Evolutionary conservation across 2,113 vertebrate species (phyloP).

Genomic region (Chaetops frenatus): DNA sequence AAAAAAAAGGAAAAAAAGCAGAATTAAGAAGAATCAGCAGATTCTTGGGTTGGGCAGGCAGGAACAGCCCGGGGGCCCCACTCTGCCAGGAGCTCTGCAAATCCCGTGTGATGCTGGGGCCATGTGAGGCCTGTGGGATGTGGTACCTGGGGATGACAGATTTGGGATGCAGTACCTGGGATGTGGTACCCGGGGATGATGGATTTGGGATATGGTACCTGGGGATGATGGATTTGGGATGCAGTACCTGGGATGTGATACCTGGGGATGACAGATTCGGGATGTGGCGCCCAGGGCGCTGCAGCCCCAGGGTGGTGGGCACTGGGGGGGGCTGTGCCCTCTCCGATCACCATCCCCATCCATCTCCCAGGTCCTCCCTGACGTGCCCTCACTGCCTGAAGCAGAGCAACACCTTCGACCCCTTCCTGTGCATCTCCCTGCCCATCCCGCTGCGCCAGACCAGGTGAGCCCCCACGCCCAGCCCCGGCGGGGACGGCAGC

Average conservation of each 20-base stretch:
- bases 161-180: neutral
- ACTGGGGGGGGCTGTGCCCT: rapidly evolving
- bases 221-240: neutral
- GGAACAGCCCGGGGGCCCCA: rapidly evolving
- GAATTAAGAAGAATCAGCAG: neutral
- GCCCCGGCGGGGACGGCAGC: rapidly evolving
- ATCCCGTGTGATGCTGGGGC: neutral
- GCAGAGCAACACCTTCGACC: conserved; percentile 97
- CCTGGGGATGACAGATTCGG: neutral
- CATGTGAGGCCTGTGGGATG: neutral
- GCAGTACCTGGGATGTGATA: neutral
- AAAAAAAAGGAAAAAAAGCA: neutral
- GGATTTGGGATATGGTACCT: neutral
- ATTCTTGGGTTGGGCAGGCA: rapidly evolving
- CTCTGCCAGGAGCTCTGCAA: neutral
- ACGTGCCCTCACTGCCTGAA: conserved; percentile 94
- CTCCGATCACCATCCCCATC: rapidly evolving
- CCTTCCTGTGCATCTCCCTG: conserved; percentile 90
- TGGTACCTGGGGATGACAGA: too few species aligned
- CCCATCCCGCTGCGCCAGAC: conserved; percentile 92
- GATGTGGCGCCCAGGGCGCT: neutral
- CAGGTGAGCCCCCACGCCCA: conserved; percentile 63
- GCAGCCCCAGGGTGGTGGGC: neutral
- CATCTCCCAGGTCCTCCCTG: conserved; percentile 81
- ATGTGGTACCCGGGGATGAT: too few species aligned